phyloP scores from a whole-genome alignment of 2,113 vertebrate genomes.

The Baryphthengus martii region DNA sequence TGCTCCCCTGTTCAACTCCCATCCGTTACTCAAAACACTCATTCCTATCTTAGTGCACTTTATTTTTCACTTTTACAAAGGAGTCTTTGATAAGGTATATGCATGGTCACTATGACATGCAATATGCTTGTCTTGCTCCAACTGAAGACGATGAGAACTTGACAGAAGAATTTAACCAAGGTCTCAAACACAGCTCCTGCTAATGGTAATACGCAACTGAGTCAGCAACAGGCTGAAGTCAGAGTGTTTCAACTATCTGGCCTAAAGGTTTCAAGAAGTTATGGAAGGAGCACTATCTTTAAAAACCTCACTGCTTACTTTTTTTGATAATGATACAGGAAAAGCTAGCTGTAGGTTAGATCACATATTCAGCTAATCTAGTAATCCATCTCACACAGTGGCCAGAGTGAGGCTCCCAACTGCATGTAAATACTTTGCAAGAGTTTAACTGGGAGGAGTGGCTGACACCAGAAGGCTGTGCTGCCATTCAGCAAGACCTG shows the following conservation, averaged over 20 bases:
- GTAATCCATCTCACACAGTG: background rate
- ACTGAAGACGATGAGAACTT: background rate
- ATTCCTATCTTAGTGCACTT: background rate
- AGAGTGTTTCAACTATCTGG: background rate
- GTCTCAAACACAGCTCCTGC: background rate
- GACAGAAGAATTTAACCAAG: background rate
- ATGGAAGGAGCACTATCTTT: background rate
- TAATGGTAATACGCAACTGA: background rate
- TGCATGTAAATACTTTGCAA: background rate
- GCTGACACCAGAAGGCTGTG: no score
- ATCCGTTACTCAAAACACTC: background rate
- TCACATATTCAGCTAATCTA: background rate
- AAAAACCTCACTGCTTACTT: background rate
- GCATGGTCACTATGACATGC: background rate
- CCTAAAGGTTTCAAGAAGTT: background rate
- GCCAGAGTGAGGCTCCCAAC: background rate
- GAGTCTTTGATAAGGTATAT: background rate
- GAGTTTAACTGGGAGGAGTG: background rate
- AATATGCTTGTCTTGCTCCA: background rate
- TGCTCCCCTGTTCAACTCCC: background rate
- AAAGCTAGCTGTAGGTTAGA: background rate
- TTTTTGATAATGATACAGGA: rapidly evolving
- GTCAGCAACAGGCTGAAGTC: background rate
- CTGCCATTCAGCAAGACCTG: no score
- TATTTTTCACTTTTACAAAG: background rate